These are phyloP conservation scores for Panonychus citri DNA, from an alignment of 1,140 invertebrate species.

Conservation along the genomic window DNA sequence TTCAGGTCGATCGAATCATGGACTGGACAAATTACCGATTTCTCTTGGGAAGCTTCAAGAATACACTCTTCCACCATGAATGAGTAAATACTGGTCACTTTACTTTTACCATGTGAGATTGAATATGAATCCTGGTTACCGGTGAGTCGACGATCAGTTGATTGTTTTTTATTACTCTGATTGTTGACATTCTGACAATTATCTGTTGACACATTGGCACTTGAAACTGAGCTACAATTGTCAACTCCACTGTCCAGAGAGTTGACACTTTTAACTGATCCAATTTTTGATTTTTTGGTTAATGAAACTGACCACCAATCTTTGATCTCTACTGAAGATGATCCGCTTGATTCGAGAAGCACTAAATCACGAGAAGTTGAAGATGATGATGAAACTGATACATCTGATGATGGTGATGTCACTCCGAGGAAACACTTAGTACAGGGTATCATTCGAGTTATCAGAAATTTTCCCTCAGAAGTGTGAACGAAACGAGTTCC, in stretches of 20 bases:
- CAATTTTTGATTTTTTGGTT: background rate
- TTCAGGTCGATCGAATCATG: constrained; percentile 45
- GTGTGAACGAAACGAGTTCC: constrained; percentile 92
- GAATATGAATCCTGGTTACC: background rate
- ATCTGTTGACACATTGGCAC: background rate
- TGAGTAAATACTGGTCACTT: constrained; percentile 17
- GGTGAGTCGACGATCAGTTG: background rate
- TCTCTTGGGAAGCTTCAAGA: constrained; percentile 48
- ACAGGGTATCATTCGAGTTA: constrained; percentile 83
- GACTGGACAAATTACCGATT: constrained; percentile 40
- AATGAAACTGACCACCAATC: background rate
- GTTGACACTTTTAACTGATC: background rate
- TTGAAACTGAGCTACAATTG: background rate
- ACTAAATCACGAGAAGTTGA: too few relatives aligned
- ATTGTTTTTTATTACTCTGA: background rate
- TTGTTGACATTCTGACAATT: background rate
- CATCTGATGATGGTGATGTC: background rate
- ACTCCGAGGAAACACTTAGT: constrained; percentile 42
- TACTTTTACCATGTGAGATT: background rate
- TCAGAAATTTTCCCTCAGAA: constrained; percentile 77
- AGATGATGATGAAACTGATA: background rate
- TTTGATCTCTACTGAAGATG: background rate
- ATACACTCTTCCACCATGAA: constrained; percentile 86
- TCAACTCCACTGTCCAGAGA: background rate
- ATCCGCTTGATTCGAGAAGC: background rate